phyloP scores from a whole-genome alignment of 1,140 invertebrate species.

The Paralvinella palmiformis region DNA sequence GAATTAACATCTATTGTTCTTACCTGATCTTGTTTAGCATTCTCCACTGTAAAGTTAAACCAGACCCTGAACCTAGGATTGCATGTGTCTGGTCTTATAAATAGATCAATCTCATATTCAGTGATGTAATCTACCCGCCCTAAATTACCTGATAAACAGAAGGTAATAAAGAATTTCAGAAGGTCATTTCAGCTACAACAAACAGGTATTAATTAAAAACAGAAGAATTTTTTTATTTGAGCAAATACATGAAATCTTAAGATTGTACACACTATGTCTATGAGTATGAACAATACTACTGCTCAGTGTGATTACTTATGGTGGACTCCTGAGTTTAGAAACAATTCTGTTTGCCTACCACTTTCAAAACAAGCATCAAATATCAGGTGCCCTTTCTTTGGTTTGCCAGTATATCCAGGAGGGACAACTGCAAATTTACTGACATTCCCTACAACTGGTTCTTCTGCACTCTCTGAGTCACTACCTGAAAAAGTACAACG shows the following conservation, averaged over 20 bases:
- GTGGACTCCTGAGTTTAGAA: too few species aligned
- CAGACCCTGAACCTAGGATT: slow-evolving; percentile 87
- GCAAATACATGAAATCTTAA: too few species aligned
- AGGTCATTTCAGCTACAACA: not conserved
- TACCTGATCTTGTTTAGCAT: slow-evolving; percentile 85
- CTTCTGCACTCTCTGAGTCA: slow-evolving; percentile 84
- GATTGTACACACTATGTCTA: too few species aligned
- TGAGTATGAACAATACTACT: too few species aligned
- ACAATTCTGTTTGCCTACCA: too few species aligned
- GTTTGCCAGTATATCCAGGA: slow-evolving; percentile 88
- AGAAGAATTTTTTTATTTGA: not conserved
- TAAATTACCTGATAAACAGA: slow-evolving; percentile 70
- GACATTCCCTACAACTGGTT: slow-evolving; percentile 90
- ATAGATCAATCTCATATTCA: slow-evolving; percentile 94
- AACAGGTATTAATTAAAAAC: not conserved
- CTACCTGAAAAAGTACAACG: slow-evolving; percentile 65
- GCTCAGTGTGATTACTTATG: too few species aligned
- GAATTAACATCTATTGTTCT: not conserved
- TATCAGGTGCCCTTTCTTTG: slow-evolving; percentile 87
- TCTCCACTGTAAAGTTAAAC: slow-evolving; percentile 98
- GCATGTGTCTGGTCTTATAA: slow-evolving; percentile 91
- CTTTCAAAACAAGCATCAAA: slow-evolving; percentile 97
- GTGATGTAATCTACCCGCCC: slow-evolving; percentile 89
- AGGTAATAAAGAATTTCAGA: slow-evolving; percentile 6
- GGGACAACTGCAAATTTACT: slow-evolving; percentile 69